Percentiles rank a stretch among this genome's conserved stretches.
phyloP scores from a whole-genome alignment of 2,797 vertebrate genomes.

The Phylloscopus collybita region DNA sequence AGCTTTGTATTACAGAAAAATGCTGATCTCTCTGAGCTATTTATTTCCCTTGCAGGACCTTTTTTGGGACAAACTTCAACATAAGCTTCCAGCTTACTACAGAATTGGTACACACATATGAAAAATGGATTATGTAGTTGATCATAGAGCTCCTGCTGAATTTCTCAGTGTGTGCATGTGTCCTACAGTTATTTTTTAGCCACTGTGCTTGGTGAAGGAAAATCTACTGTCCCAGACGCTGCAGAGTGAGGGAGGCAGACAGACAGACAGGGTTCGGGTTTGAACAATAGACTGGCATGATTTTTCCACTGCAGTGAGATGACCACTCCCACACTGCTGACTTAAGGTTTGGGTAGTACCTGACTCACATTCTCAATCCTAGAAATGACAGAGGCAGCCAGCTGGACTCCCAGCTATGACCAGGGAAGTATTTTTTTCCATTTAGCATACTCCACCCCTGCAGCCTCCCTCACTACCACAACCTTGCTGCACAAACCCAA shows the following conservation, averaged over 20 bases:
- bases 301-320: neutral
- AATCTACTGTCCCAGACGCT: neutral
- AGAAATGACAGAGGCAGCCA: neutral
- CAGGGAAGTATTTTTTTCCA: neutral
- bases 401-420: neutral
- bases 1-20: neutral
- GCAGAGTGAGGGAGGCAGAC: neutral
- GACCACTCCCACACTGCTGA: rapidly evolving
- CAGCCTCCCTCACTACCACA: neutral
- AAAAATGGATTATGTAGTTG: rapidly evolving
- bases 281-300: neutral
- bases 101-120: neutral
- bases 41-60: neutral
- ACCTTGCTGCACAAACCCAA: neutral
- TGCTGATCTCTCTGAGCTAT: neutral
- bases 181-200: neutral
- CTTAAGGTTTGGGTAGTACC: neutral
- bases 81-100: neutral
- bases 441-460: neutral
- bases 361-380: neutral
- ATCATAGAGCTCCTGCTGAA: neutral
- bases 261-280: neutral
- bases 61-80: neutral
- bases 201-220: neutral
- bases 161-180: rapidly evolving